Conservation (phyloP, 1,140 invertebrate genomes). For the Tetramorium simillimum region DNA sequence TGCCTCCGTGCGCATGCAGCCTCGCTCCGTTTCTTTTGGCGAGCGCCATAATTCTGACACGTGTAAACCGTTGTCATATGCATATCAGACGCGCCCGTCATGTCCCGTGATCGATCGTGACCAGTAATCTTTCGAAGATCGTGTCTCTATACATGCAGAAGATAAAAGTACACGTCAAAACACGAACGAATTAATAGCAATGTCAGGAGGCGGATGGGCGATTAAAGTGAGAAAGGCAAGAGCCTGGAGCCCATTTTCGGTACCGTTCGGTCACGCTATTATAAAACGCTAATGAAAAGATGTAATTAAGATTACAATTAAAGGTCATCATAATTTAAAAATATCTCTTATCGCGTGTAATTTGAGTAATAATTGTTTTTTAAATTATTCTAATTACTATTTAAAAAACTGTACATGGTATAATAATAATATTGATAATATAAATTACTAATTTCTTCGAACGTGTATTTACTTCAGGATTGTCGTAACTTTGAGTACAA, state of each 20-base stretch:
- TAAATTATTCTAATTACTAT: slow-evolving; percentile 6
- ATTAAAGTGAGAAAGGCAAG: neutral
- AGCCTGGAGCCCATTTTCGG: neutral
- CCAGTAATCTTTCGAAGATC: slow-evolving; percentile 13
- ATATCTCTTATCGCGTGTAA: neutral
- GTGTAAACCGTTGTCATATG: slow-evolving; percentile 52
- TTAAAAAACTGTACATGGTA: neutral
- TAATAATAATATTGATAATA: neutral
- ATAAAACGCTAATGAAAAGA: neutral
- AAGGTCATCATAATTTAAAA: neutral
- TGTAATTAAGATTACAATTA: neutral
- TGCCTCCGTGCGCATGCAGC: neutral
- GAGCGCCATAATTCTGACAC: slow-evolving; percentile 38
- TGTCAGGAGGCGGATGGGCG: neutral
- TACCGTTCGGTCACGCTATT: slow-evolving; percentile 26
- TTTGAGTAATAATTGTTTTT: neutral
- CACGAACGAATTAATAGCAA: slow-evolving; percentile 24
- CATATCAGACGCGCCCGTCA: slow-evolving; percentile 49
- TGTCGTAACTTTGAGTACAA: slow-evolving; percentile 2
- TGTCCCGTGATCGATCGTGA: slow-evolving; percentile 36
- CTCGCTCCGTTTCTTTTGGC: slow-evolving; percentile 7
- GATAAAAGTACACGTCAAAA: slow-evolving; percentile 52
- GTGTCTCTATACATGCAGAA: slow-evolving; percentile 8
- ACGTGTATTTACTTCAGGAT: neutral
- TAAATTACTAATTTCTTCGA: neutral